Percentiles rank a stretch among this genome's conserved stretches.
Evolutionary conservation across 2,888 invertebrate genomes (phyloP).

Genomic region (Halocaridina rubra): DNA sequence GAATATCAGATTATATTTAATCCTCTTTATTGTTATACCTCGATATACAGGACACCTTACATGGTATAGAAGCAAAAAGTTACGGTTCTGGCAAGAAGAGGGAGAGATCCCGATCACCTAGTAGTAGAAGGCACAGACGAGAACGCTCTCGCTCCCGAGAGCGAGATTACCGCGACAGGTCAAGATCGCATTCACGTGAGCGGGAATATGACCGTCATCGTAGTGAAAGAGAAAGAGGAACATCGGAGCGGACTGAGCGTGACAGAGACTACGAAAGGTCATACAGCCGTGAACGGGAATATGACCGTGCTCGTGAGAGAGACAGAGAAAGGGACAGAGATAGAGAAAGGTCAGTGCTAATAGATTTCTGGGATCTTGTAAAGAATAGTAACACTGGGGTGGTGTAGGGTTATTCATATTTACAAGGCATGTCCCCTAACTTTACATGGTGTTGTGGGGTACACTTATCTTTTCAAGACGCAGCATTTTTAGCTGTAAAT

Average conservation of each 20-base stretch:
- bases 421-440: too few species aligned
- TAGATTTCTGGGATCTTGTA: too few species aligned
- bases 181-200: slow-evolving; percentile 67
- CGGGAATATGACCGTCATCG: slow-evolving; percentile 66
- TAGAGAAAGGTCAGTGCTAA: slow-evolving; percentile 74
- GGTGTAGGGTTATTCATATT: too few species aligned
- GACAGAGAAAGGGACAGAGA: slow-evolving; percentile 73
- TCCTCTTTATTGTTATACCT: neutral
- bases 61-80: slow-evolving; percentile 97
- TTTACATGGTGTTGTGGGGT: too few species aligned
- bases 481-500: neutral
- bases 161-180: slow-evolving; percentile 65
- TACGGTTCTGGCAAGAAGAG: slow-evolving; percentile 75
- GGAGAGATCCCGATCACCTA: slow-evolving; percentile 77
- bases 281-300: slow-evolving; percentile 72
- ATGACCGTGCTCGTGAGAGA: slow-evolving; percentile 72
- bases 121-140: slow-evolving; percentile 49
- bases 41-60: slow-evolving; percentile 96
- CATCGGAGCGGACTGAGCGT: slow-evolving; percentile 15
- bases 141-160: slow-evolving; percentile 58
- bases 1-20: neutral
- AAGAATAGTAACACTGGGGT: too few species aligned
- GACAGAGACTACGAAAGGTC: slow-evolving; percentile 61
- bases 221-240: slow-evolving; percentile 59
- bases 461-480: slow-evolving; percentile 22